phyloP scores from a whole-genome alignment of 2,888 invertebrate species.

The Troides helena region DNA sequence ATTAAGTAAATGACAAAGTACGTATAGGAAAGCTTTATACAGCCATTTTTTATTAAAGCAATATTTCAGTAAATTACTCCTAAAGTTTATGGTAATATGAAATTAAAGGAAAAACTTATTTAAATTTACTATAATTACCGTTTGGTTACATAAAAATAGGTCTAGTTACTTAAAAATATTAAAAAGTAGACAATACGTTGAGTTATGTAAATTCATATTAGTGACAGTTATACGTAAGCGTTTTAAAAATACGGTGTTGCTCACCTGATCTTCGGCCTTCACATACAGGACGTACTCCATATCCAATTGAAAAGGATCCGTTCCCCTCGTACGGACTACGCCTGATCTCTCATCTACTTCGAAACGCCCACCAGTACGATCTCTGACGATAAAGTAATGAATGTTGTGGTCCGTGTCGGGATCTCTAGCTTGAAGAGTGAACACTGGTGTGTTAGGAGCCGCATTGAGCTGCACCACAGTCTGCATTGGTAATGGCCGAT shows the following conservation, averaged over 20 bases:
- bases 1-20: too few relatives aligned
- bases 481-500: conserved; percentile 97
- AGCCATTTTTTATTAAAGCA: too few relatives aligned
- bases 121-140: too few relatives aligned
- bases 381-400: conserved; percentile 96
- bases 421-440: conserved; percentile 97
- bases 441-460: conserved; percentile 96
- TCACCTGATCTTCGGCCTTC: conserved; percentile 94
- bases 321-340: conserved; percentile 94
- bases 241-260: background rate
- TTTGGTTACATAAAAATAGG: too few relatives aligned
- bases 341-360: conserved; percentile 95
- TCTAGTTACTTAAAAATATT: too few relatives aligned
- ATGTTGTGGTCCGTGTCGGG: conserved; percentile 98
- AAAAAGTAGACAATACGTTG: too few relatives aligned
- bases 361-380: conserved; percentile 89
- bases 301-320: conserved; percentile 95
- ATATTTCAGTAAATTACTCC: too few relatives aligned
- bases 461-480: conserved; percentile 98
- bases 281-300: conserved; percentile 98
- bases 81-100: too few relatives aligned
- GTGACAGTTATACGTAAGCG: background rate
- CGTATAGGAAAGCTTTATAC: too few relatives aligned
- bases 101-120: too few relatives aligned
- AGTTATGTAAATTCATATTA: background rate